These are phyloP conservation scores for Heliconius hermathena DNA, from an alignment of 1,140 invertebrate species.

Conservation along the genomic window DNA sequence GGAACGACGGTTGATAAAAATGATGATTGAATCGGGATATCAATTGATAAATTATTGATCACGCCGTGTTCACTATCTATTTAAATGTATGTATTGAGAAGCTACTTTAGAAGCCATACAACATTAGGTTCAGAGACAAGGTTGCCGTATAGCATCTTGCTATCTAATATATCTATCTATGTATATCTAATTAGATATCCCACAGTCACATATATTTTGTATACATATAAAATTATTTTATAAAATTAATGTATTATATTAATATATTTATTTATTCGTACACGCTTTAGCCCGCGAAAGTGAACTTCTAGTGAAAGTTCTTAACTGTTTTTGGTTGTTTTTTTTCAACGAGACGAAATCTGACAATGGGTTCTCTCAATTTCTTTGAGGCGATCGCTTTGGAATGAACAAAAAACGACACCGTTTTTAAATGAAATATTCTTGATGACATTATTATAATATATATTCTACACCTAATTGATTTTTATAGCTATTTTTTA, in stretches of 20 bases:
- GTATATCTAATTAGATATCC: not conserved
- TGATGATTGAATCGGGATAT: not conserved
- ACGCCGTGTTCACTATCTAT: not conserved
- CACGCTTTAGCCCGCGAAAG: not conserved
- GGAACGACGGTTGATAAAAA: not conserved
- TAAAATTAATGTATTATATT: not conserved
- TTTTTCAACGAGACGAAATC: not conserved
- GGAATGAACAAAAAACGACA: not conserved
- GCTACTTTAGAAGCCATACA: not conserved
- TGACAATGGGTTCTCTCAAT: not conserved
- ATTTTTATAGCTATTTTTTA: too few species aligned
- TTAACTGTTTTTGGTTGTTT: not conserved
- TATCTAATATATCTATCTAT: not conserved
- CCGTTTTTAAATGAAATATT: not conserved
- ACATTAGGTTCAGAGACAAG: not conserved
- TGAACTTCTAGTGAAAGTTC: not conserved
- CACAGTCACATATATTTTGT: too few species aligned
- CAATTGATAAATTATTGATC: constrained; percentile 13
- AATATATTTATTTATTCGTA: not conserved
- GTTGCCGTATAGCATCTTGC: not conserved
- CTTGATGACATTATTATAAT: not conserved
- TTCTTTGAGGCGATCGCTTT: not conserved
- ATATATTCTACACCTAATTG: too few species aligned
- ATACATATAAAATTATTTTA: not conserved
- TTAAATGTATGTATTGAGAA: not conserved